These are phyloP conservation scores for Cavia porcellus DNA, from an alignment of 2,113 vertebrate species.

Conservation along the genomic window DNA sequence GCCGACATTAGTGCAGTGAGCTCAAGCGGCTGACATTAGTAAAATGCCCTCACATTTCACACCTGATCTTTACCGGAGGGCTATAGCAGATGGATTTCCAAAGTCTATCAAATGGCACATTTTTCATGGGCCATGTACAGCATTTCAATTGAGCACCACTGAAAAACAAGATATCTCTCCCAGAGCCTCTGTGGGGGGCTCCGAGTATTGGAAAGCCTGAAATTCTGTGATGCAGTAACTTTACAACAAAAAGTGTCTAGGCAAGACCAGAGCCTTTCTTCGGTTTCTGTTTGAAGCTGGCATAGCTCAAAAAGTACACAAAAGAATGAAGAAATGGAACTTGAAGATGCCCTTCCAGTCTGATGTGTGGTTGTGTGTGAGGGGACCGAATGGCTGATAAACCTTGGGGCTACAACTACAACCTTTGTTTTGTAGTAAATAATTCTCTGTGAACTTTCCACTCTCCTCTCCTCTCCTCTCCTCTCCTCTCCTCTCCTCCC, in stretches of 20 bases:
- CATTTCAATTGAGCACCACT: accelerated
- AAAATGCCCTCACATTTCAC: neutral
- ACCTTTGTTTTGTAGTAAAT: neutral
- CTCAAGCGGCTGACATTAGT: no score
- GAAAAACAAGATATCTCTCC: neutral
- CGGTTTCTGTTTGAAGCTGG: neutral
- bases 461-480: neutral
- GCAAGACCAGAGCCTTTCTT: accelerated
- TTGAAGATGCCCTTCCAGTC: neutral
- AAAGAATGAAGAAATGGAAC: neutral
- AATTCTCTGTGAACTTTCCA: neutral
- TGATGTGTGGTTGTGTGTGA: neutral
- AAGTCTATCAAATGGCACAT: neutral
- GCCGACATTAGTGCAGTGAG: no score
- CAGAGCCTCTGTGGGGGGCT: neutral
- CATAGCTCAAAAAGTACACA: neutral
- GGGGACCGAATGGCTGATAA: accelerated
- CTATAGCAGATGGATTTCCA: accelerated
- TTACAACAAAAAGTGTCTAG: accelerated
- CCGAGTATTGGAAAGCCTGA: accelerated
- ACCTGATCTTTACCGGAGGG: accelerated
- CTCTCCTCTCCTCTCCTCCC: no score
- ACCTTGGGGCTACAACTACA: accelerated
- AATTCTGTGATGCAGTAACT: accelerated
- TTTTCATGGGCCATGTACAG: accelerated